Evolutionary conservation across 1,140 invertebrate genomes (phyloP).

Genomic region (Hylaeus volcanicus): DNA sequence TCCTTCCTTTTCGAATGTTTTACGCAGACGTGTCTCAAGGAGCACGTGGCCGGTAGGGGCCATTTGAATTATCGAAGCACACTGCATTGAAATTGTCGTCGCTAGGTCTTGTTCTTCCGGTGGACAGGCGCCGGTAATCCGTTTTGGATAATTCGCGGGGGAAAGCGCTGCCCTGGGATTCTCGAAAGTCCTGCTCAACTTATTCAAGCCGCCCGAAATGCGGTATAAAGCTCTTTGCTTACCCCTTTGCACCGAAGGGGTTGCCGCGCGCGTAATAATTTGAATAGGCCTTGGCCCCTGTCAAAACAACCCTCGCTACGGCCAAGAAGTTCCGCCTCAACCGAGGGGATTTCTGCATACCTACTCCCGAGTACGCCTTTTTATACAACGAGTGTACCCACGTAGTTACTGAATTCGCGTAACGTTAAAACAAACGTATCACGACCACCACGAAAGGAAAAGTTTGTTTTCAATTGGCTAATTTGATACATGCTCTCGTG

Average conservation of each 20-base stretch:
- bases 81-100: conserved; percentile 55
- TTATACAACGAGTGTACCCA: conserved; percentile 46
- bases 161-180: conserved; percentile 13
- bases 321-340: conserved; percentile 53
- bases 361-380: conserved; percentile 39
- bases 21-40: conserved; percentile 55
- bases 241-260: conserved; percentile 40
- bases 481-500: conserved; percentile 35
- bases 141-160: conserved; percentile 39
- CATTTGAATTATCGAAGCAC: conserved; percentile 41
- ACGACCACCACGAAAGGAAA: conserved; percentile 15
- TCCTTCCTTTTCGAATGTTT: conserved; percentile 14
- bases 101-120: background rate
- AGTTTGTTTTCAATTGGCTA: conserved; percentile 17
- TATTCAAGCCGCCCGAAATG: conserved; percentile 47
- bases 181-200: conserved; percentile 38
- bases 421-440: conserved; percentile 34
- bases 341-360: conserved; percentile 44
- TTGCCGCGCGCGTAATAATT: conserved; percentile 60
- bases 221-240: conserved; percentile 33
- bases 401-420: conserved; percentile 25
- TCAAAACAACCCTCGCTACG: conserved; percentile 61
- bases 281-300: conserved; percentile 53
- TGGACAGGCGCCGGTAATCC: conserved; percentile 32
- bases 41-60: conserved; percentile 16